Conservation (phyloP, 2,888 invertebrate genomes). For the Conops quadrifasciatus region DNA sequence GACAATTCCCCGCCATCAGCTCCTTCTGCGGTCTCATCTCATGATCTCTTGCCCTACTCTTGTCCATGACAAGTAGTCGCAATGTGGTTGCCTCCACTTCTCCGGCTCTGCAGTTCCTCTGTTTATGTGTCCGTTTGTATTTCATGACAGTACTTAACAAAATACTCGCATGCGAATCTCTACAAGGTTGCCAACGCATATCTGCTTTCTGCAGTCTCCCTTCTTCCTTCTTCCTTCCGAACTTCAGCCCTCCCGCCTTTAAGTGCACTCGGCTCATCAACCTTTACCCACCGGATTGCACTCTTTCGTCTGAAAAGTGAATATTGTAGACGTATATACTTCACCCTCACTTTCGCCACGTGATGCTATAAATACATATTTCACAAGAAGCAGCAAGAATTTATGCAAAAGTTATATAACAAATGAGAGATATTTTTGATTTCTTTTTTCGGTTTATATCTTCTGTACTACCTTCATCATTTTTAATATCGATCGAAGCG, state of each 20-base stretch:
- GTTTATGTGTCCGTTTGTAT: neutral
- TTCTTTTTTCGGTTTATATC: no score
- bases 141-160: neutral
- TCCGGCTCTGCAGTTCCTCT: no score
- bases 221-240: neutral
- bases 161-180: neutral
- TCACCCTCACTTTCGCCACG: neutral
- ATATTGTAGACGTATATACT: neutral
- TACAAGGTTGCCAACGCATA: neutral
- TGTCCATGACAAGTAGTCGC: neutral
- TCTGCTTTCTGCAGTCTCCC: neutral
- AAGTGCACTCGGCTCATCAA: neutral
- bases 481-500: no score
- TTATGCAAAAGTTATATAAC: conserved; percentile 1
- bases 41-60: no score
- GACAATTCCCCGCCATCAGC: neutral
- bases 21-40: no score
- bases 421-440: neutral
- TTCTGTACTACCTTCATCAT: no score
- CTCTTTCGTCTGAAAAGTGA: neutral
- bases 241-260: neutral
- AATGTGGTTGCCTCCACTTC: neutral
- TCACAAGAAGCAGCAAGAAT: neutral
- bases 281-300: neutral
- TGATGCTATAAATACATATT: conserved; percentile 2